phyloP scores from a whole-genome alignment of 1,140 invertebrate genomes.

The Druon quercuslanigerum region DNA sequence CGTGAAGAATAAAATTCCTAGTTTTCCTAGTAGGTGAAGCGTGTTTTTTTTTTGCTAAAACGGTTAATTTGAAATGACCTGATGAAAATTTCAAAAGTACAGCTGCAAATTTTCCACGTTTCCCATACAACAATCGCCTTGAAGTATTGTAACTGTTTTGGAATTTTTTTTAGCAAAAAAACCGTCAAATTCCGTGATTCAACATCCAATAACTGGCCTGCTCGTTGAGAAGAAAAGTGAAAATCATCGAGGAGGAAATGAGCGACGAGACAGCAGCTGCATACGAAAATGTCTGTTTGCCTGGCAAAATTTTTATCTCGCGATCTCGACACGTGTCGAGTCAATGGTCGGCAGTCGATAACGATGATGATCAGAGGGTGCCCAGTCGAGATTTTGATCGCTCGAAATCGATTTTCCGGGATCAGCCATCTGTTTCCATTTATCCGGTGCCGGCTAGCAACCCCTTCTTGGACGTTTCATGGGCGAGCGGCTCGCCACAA shows the following conservation, averaged over 20 bases:
- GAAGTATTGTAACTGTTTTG: neutral
- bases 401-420: slow-evolving; percentile 7
- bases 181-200: slow-evolving; percentile 12
- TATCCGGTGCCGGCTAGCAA: neutral
- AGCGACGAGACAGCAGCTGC: slow-evolving; percentile 25
- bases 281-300: slow-evolving; percentile 1
- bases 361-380: slow-evolving; percentile 22
- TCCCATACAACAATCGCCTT: no score
- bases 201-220: slow-evolving; percentile 2
- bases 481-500: slow-evolving; percentile 14
- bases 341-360: neutral
- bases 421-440: slow-evolving; percentile 22
- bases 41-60: no score
- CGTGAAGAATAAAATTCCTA: no score
- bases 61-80: no score
- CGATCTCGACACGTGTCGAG: slow-evolving; percentile 17
- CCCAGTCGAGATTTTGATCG: neutral
- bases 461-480: slow-evolving; percentile 13
- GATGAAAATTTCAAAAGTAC: no score
- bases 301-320: slow-evolving; percentile 16
- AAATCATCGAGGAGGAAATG: slow-evolving; percentile 23
- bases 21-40: no score
- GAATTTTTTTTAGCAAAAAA: slow-evolving; percentile 8
- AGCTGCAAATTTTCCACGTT: no score
- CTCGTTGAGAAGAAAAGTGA: neutral